phyloP scores from a whole-genome alignment of 2,113 vertebrate species.

The Cynocephalus volans region DNA sequence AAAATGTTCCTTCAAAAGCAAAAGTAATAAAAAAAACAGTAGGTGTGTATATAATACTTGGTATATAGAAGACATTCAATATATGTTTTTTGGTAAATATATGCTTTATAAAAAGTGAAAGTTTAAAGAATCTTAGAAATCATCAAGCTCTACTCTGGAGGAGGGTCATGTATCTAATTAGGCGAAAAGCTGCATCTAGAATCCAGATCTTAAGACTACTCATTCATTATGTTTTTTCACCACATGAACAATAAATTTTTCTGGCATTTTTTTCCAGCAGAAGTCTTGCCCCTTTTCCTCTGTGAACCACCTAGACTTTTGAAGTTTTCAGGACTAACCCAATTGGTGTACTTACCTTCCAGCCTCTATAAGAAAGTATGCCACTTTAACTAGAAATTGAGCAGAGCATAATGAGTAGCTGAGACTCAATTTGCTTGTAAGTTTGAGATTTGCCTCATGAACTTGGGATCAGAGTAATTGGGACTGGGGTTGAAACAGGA shows the following conservation, averaged over 20 bases:
- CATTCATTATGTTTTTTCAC: not conserved
- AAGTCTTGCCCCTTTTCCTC: not conserved
- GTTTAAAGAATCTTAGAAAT: slow-evolving; percentile 46
- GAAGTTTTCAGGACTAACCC: not conserved
- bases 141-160: not conserved
- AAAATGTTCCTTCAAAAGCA: not conserved
- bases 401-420: not conserved
- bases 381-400: not conserved
- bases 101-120: slow-evolving; percentile 4
- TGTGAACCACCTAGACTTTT: not conserved
- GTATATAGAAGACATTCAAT: not conserved
- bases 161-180: not conserved
- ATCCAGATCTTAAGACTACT: not conserved
- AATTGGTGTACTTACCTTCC: not conserved
- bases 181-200: not conserved
- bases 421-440: not conserved
- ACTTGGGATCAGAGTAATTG: not conserved
- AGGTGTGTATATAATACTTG: not conserved
- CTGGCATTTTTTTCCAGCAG: not conserved
- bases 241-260: not conserved
- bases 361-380: not conserved
- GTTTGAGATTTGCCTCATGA: not conserved
- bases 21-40: not conserved
- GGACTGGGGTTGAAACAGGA: not conserved
- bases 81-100: not conserved